phyloP scores from a whole-genome alignment of 2,888 invertebrate species.

The Oconnorella tubifera region DNA sequence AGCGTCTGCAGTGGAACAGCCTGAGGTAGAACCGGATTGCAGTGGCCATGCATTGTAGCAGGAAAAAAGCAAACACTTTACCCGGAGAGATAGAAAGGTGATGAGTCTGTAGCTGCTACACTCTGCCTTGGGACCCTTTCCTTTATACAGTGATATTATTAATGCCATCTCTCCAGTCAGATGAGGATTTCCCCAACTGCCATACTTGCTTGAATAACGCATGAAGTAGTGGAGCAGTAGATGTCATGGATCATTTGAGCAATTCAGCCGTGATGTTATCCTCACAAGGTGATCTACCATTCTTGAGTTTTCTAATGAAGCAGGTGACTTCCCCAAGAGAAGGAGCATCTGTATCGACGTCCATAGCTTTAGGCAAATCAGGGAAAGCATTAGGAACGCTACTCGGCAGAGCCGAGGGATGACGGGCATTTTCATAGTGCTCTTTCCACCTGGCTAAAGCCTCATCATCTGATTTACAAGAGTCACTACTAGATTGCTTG shows the following conservation, averaged over 20 bases:
- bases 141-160: not conserved
- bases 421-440: not conserved
- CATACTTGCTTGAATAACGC: too few relatives aligned
- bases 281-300: not conserved
- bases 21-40: not conserved
- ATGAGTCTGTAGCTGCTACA: not conserved
- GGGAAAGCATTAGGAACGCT: too few relatives aligned
- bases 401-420: too few relatives aligned
- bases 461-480: not conserved
- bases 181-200: too few relatives aligned
- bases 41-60: not conserved
- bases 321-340: not conserved
- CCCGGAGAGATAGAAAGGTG: not conserved
- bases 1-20: not conserved
- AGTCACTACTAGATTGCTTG: not conserved
- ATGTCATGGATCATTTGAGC: not conserved
- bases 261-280: not conserved
- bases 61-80: not conserved
- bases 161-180: too few relatives aligned
- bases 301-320: not conserved
- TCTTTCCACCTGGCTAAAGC: not conserved
- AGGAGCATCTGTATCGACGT: not conserved
- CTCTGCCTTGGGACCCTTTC: not conserved
- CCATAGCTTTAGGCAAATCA: not conserved
- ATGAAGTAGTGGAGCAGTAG: too few relatives aligned